phyloP scores from a whole-genome alignment of 2,888 invertebrate species.

The Gisinianus flammeolus region DNA sequence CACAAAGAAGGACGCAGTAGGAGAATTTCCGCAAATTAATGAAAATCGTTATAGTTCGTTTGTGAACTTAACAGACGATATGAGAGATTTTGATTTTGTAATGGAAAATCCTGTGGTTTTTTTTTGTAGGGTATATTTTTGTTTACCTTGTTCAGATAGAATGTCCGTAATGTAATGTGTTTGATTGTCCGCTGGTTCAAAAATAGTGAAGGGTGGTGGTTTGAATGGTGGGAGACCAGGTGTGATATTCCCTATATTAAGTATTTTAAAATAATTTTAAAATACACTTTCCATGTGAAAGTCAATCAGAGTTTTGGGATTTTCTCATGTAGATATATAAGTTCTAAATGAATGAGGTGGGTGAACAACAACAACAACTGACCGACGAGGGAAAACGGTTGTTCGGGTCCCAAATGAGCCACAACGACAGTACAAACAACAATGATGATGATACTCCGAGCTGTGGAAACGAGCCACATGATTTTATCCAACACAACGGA shows the following conservation, averaged over 20 bases:
- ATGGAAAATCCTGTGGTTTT: too few species aligned
- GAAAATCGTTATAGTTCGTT: too few species aligned
- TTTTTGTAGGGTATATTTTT: too few species aligned
- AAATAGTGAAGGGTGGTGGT: constrained; percentile 69
- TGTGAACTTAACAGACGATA: too few species aligned
- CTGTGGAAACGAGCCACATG: constrained; percentile 76
- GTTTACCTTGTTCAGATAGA: constrained; percentile 75
- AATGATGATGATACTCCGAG: constrained; percentile 78
- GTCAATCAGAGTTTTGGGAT: background rate
- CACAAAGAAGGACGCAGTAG: too few species aligned
- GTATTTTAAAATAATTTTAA: constrained; percentile 1
- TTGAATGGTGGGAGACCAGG: constrained; percentile 72
- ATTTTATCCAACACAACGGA: constrained; percentile 64
- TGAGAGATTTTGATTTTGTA: too few species aligned
- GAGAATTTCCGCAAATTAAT: too few species aligned
- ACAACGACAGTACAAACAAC: constrained; percentile 70
- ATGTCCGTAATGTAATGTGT: constrained; percentile 72
- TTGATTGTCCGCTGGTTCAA: constrained; percentile 66
- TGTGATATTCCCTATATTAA: constrained; percentile 70
- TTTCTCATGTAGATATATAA: too few species aligned
- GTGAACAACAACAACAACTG: background rate
- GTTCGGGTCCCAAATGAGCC: constrained; percentile 49
- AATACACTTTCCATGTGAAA: background rate
- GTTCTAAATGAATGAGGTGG: too few species aligned
- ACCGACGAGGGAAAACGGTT: constrained; percentile 32